Conservation (phyloP, 2,888 invertebrate species). For the Acronicta leporina region DNA sequence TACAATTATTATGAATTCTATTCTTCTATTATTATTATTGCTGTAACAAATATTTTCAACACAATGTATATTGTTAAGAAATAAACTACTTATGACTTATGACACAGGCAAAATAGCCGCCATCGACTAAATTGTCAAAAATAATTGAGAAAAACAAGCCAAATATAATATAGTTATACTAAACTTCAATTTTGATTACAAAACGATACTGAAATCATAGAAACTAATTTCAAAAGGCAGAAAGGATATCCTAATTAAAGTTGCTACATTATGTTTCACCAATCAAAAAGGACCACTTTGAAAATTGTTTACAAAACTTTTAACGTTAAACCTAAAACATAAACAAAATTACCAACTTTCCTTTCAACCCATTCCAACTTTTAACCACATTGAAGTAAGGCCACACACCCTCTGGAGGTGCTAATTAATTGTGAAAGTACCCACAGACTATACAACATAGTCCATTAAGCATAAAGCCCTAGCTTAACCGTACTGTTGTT, state of each 20-base stretch:
- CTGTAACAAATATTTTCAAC: too few relatives aligned
- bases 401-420: conserved; percentile 68
- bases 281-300: conserved; percentile 22
- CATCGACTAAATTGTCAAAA: too few relatives aligned
- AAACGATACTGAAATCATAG: not conserved
- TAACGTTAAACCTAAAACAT: conserved; percentile 31
- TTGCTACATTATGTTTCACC: not conserved
- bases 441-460: conserved; percentile 73
- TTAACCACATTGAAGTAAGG: conserved; percentile 63
- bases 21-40: too few relatives aligned
- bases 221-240: not conserved
- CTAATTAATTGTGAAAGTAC: conserved; percentile 83
- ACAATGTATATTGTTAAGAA: too few relatives aligned
- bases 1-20: too few relatives aligned
- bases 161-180: too few relatives aligned
- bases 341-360: conserved; percentile 49
- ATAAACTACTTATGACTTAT: too few relatives aligned
- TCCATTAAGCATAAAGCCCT: conserved; percentile 83
- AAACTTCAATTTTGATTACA: too few relatives aligned
- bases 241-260: not conserved
- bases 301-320: conserved; percentile 48
- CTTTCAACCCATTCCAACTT: conserved; percentile 62
- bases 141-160: too few relatives aligned
- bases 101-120: too few relatives aligned
- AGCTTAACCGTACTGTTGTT: conserved; percentile 77